A percentile compares a stretch with the other conserved stretches of the same genome.
These are phyloP conservation scores for Eupeodes luniger DNA, from an alignment of 2,888 invertebrate species.

Conservation along the genomic window DNA sequence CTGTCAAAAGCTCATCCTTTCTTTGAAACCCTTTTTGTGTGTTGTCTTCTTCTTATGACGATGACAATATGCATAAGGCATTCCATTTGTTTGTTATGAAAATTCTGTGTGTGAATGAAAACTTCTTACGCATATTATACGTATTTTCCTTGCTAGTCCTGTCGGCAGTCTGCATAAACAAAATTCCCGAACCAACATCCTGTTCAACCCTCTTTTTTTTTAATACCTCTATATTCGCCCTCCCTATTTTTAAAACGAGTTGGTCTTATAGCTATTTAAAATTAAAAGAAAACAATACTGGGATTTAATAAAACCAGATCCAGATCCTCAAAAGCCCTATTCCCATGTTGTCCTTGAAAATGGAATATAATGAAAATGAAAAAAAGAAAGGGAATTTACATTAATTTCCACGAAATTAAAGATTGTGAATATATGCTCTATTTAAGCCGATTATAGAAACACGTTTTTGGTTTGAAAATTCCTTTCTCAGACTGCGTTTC, in stretches of 20 bases:
- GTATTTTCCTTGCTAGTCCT: conserved; percentile 27
- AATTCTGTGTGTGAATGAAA: conserved; percentile 21
- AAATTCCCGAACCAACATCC: neutral
- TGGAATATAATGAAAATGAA: neutral
- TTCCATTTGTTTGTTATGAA: conserved; percentile 6
- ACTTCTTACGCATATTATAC: conserved; percentile 36
- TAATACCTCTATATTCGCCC: neutral
- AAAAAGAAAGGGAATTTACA: conserved; percentile 61
- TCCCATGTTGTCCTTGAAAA: conserved; percentile 28
- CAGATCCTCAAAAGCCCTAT: conserved; percentile 10
- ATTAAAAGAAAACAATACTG: conserved; percentile 62
- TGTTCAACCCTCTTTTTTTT: conserved; percentile 2
- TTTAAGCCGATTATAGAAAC: conserved; percentile 68
- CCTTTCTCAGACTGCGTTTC: conserved; percentile 21
- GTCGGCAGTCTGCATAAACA: neutral
- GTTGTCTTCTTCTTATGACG: conserved; percentile 24
- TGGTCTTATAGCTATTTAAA: conserved; percentile 28
- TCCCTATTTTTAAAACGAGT: neutral
- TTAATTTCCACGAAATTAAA: conserved; percentile 73
- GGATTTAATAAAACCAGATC: conserved; percentile 56
- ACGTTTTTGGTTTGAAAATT: conserved; percentile 22
- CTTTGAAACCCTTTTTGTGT: conserved; percentile 41
- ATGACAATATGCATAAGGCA: conserved; percentile 22
- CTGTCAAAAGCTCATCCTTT: conserved; percentile 65
- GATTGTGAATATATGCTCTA: conserved; percentile 44